Percentiles rank a stretch among this genome's conserved stretches.
Conservation (phyloP, 2,113 vertebrate genomes). For the Antechinus stuartii region DNA sequence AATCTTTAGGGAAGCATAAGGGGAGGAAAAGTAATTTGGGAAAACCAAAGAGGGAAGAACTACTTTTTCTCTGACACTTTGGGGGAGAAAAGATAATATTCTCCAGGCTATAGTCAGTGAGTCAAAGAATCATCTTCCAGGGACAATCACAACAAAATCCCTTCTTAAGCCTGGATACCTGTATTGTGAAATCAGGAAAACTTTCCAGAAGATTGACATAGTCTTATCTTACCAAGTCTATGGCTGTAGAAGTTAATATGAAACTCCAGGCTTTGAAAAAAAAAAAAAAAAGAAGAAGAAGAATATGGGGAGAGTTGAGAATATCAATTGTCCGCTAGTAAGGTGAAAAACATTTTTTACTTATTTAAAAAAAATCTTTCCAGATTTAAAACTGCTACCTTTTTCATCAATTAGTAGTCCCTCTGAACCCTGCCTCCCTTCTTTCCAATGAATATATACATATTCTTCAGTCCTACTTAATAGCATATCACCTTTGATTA, state of each 20-base stretch:
- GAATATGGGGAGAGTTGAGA: not conserved
- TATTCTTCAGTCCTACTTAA: not conserved
- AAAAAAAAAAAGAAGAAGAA: no score
- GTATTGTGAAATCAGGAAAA: not conserved
- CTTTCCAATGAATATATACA: not conserved
- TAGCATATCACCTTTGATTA: not conserved
- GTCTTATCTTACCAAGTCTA: not conserved
- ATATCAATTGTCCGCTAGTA: not conserved
- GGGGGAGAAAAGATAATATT: not conserved
- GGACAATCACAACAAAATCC: not conserved
- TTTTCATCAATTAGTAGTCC: not conserved
- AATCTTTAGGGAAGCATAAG: no score
- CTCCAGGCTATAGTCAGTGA: not conserved
- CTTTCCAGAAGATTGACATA: no score
- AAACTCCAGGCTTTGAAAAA: not conserved
- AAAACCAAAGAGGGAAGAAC: not conserved
- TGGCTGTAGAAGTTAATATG: not conserved
- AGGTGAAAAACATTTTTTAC: not conserved
- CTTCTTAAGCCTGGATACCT: not conserved
- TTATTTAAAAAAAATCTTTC: not conserved
- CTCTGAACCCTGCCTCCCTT: not conserved
- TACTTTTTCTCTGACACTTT: not conserved
- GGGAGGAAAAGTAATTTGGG: not conserved
- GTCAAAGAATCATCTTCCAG: not conserved
- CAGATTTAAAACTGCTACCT: not conserved